Conservation (phyloP, 1,140 invertebrate species). For the Hylaeus volcanicus region DNA sequence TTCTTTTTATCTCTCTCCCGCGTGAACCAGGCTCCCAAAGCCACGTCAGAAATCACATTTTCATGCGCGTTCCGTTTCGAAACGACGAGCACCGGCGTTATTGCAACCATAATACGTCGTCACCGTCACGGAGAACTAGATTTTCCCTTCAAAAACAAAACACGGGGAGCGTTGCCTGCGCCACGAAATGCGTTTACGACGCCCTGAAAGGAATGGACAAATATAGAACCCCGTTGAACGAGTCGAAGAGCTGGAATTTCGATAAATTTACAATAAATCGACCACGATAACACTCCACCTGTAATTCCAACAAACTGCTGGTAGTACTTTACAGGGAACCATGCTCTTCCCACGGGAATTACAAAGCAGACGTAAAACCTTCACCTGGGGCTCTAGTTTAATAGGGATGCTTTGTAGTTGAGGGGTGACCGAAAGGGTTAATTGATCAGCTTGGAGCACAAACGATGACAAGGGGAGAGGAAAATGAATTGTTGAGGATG, state of each 20-base stretch:
- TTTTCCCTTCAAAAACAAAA: not conserved
- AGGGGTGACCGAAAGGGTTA: not conserved
- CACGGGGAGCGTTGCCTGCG: not conserved
- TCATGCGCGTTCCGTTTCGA: not conserved
- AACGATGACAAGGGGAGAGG: constrained; percentile 6
- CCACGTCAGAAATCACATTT: not conserved
- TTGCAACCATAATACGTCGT: not conserved
- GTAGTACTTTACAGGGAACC: constrained; percentile 13
- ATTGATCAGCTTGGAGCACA: not conserved
- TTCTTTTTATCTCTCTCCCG: no score
- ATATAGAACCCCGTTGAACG: not conserved
- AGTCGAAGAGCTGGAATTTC: not conserved
- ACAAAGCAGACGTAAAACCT: constrained; percentile 28
- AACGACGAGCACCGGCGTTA: not conserved
- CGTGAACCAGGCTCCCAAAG: not conserved
- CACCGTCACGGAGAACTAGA: not conserved
- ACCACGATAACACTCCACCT: not conserved
- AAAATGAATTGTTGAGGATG: constrained; percentile 8
- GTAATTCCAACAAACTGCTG: constrained; percentile 30
- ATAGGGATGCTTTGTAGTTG: constrained; percentile 41
- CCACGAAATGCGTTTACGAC: not conserved
- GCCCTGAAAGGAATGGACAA: not conserved
- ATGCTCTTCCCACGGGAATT: constrained; percentile 14
- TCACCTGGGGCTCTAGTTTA: constrained; percentile 38
- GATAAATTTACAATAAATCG: constrained; percentile 40